phyloP scores from a whole-genome alignment of 2,113 vertebrate species.

The Tachysurus fulvidraco region DNA sequence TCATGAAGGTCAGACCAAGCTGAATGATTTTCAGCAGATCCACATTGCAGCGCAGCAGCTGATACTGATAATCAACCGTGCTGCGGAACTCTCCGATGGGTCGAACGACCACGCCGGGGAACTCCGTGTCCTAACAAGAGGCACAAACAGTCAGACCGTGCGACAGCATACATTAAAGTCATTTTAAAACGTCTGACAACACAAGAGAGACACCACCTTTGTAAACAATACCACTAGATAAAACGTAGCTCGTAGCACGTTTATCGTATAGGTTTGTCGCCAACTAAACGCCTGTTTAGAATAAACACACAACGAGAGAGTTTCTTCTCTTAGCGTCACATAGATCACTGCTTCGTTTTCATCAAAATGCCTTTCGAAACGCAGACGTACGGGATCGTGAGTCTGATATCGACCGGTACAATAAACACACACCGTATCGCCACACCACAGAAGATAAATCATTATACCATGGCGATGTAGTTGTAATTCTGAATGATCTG shows the following conservation, averaged over 20 bases:
- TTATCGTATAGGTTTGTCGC: no score
- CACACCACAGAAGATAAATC: not conserved
- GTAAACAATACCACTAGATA: not conserved
- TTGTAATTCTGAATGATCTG: slow-evolving; percentile 96
- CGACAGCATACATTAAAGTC: not conserved
- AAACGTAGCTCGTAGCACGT: no score
- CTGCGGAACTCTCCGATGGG: slow-evolving; percentile 97
- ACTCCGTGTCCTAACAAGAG: slow-evolving; percentile 88
- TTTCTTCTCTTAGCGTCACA: not conserved
- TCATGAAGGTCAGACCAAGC: slow-evolving; percentile 95
- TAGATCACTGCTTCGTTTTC: not conserved
- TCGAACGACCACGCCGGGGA: slow-evolving; percentile 93
- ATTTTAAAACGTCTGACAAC: not conserved
- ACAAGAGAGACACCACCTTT: not conserved
- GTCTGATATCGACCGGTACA: not conserved
- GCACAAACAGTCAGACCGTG: not conserved
- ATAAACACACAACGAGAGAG: not conserved
- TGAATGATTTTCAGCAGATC: slow-evolving; percentile 98
- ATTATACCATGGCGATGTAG: slow-evolving; percentile 93
- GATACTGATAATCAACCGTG: slow-evolving; percentile 97
- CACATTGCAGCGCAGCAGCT: slow-evolving; percentile 94
- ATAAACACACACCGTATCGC: not conserved
- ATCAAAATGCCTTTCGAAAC: not conserved
- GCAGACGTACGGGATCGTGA: not conserved
- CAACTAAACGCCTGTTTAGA: not conserved